Base-by-base conservation (phyloP, 1,140 invertebrate species). In the Drosophila varians region DNA sequence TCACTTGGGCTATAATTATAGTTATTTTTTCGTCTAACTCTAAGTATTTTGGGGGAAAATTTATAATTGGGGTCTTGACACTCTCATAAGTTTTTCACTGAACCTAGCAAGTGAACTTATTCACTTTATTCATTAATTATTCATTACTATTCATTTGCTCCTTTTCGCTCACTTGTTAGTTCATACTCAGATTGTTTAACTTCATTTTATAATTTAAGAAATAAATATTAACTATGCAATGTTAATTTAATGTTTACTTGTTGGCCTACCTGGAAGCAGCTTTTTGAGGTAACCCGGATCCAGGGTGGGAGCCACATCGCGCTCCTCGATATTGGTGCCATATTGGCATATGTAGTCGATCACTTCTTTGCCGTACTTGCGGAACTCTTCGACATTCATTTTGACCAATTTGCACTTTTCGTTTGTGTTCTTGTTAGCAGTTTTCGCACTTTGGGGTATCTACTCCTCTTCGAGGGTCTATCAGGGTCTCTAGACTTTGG, bases 271-370 rank as follows among this genome's bases (percentile, higher is more conserved):
- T 72, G 90, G 90, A 26, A 99, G 91, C 5, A 96, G 88, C 42
- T 93, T 90, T 77, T 94, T 93, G 34, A 99, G 92, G 91, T 98
- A 99, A 25, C 97, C 97, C 2, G 95, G 96, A 91, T 97, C 95
- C 11, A 97, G 93, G 66, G 93, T 94, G 1, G 97, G 96, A n/a
- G 96, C 96, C 1, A 98, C 97, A 64, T 96, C 91, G 60, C 95
- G 92, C 43, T 93, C 90, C 18, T 93, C 92, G 36, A 99, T 93
- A 18, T 94, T 96, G 28, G 95, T 94, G 82, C 96, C 91, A 90
- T 98, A 99, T 64, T 97, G 93, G 69, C 96, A 97, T 61, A 99
- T 98, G 87, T 97, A 99, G 91, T 99, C 98, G 21, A 99, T 94
- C 95, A 98, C 97, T 86, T 97, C 95, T 90, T 96, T 96, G 19